Evolutionary conservation across 2,113 vertebrate species (phyloP).

Genomic region (Apus apus): DNA sequence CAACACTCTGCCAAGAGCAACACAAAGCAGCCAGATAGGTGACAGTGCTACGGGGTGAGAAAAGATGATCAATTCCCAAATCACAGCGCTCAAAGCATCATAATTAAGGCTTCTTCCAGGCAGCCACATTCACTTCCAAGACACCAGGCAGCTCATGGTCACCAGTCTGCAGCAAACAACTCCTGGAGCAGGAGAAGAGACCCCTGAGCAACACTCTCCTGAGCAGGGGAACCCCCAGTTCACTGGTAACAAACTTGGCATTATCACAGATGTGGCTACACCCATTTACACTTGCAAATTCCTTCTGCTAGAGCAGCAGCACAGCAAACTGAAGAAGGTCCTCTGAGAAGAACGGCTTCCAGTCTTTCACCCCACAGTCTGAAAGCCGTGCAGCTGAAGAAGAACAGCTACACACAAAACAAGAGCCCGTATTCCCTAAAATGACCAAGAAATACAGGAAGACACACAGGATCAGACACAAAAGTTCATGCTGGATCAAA

Average conservation of each 20-base stretch:
- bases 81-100: background rate
- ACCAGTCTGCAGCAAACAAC: background rate
- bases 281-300: background rate
- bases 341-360: background rate
- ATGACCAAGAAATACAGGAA: background rate
- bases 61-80: background rate
- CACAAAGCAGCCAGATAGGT: background rate
- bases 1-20: background rate
- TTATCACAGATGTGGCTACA: fast-evolving
- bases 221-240: background rate
- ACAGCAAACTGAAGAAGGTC: background rate
- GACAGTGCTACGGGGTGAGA: background rate
- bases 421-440: background rate
- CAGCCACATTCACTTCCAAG: background rate
- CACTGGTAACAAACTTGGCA: background rate
- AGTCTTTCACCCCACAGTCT: fast-evolving
- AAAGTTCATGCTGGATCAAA: background rate
- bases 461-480: background rate
- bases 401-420: background rate
- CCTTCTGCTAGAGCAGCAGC: background rate
- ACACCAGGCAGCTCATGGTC: background rate
- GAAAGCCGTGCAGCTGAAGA: background rate
- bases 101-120: background rate
- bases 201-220: background rate
- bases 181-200: background rate